phyloP scores from a whole-genome alignment of 2,113 vertebrate species.

The Formicarius rufipectus region DNA sequence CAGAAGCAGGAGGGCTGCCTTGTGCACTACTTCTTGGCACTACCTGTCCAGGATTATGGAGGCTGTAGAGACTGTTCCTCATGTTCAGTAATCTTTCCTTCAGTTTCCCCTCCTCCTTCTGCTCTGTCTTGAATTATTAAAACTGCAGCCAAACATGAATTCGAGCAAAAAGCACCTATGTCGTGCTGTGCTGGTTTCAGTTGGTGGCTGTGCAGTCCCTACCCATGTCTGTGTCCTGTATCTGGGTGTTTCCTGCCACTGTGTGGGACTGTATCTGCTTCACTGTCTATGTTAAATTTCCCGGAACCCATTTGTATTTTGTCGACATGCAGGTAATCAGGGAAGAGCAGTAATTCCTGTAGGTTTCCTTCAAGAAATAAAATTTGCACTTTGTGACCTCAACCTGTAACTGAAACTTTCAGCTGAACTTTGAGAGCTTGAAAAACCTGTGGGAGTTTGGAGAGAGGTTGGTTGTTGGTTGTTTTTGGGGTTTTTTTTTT shows the following conservation, averaged over 20 bases:
- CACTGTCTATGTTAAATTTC: not conserved
- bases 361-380: not conserved
- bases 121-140: not conserved
- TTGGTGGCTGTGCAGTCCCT: not conserved
- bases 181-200: not conserved
- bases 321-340: not conserved
- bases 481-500: not conserved
- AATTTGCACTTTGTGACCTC: not conserved
- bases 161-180: not conserved
- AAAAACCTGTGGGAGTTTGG: not conserved
- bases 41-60: not conserved
- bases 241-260: not conserved
- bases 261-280: not conserved
- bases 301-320: not conserved
- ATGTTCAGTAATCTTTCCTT: not conserved
- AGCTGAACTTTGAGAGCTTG: not conserved
- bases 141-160: not conserved
- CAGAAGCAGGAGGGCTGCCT: rapidly evolving
- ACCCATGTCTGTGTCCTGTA: not conserved
- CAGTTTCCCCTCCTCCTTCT: not conserved
- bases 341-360: not conserved
- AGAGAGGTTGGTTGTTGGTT: too few relatives aligned
- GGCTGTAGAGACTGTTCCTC: not conserved
- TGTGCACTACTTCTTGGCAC: rapidly evolving
- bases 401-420: not conserved